Evolutionary conservation across 2,888 invertebrate species (phyloP).

Genomic region (Strigamia transsilvanica): DNA sequence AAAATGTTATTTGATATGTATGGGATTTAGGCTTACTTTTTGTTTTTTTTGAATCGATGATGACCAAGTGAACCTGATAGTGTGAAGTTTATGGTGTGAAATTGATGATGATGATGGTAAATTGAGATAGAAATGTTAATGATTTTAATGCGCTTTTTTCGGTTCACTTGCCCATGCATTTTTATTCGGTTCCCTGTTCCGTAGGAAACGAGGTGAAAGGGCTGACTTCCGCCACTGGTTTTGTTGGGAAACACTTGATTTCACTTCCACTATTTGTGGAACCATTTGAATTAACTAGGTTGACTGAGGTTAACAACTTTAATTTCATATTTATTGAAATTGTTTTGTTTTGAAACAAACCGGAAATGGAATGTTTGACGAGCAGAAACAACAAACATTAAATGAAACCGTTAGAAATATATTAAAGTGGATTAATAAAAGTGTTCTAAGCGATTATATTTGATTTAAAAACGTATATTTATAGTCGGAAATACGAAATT

Average conservation of each 20-base stretch:
- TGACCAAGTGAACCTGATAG: not conserved
- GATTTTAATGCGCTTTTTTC: constrained; percentile 17
- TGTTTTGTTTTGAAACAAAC: not conserved
- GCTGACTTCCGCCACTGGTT: constrained; percentile 27
- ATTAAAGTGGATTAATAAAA: too few species aligned
- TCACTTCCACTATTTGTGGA: constrained; percentile 36
- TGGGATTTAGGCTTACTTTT: not conserved
- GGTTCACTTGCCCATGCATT: constrained; percentile 18
- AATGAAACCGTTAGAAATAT: too few species aligned
- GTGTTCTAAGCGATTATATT: too few species aligned
- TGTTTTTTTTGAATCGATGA: not conserved
- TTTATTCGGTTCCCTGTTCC: constrained; percentile 34
- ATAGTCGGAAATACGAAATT: too few species aligned
- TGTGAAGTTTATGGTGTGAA: not conserved
- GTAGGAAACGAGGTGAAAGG: constrained; percentile 48
- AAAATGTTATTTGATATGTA: not conserved
- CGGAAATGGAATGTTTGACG: not conserved
- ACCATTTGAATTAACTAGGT: constrained; percentile 35
- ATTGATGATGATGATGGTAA: not conserved
- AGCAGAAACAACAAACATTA: too few species aligned
- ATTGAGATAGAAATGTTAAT: constrained; percentile 12
- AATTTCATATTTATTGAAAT: not conserved
- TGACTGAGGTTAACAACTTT: constrained; percentile 28
- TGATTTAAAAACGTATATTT: too few species aligned
- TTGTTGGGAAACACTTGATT: constrained; percentile 33